These are phyloP conservation scores for Dorcus parallelipipedus DNA, from an alignment of 2,888 invertebrate genomes.

Conservation along the genomic window DNA sequence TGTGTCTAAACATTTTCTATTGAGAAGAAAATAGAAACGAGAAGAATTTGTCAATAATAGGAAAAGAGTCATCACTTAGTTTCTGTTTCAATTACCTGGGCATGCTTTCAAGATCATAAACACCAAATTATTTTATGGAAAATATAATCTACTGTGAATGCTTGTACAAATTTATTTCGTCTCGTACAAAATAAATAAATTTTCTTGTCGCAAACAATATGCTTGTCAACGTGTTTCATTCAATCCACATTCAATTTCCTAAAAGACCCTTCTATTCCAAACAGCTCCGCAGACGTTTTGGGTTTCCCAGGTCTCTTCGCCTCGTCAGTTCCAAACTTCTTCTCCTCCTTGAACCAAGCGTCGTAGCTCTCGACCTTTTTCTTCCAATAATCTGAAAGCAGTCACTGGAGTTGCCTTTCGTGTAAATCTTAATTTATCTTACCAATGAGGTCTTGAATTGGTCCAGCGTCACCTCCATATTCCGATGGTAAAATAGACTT, in stretches of 20 bases:
- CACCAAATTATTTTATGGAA: no score
- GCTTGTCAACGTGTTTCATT: not conserved
- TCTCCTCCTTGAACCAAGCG: constrained; percentile 54
- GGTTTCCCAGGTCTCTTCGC: constrained; percentile 53
- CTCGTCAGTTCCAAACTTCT: constrained; percentile 51
- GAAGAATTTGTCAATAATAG: no score
- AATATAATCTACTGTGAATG: no score
- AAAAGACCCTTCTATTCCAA: constrained; percentile 52
- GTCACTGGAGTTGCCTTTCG: no score
- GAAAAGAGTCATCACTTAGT: no score
- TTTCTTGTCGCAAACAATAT: no score
- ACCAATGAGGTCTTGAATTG: constrained; percentile 45
- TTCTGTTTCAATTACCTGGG: no score
- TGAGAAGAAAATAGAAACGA: no score
- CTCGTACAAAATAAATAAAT: no score
- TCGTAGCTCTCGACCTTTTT: constrained; percentile 52
- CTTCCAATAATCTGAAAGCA: constrained; percentile 52
- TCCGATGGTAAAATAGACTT: constrained; percentile 59
- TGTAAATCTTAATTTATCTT: not conserved
- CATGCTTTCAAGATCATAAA: no score
- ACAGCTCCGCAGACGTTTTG: constrained; percentile 53
- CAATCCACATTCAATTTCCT: constrained; percentile 26
- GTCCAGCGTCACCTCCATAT: constrained; percentile 62
- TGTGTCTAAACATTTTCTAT: no score
- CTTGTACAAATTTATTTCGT: no score